A percentile compares a stretch with the other conserved stretches of the same genome.
phyloP scores from a whole-genome alignment of 1,140 invertebrate genomes.

The Apis cerana region DNA sequence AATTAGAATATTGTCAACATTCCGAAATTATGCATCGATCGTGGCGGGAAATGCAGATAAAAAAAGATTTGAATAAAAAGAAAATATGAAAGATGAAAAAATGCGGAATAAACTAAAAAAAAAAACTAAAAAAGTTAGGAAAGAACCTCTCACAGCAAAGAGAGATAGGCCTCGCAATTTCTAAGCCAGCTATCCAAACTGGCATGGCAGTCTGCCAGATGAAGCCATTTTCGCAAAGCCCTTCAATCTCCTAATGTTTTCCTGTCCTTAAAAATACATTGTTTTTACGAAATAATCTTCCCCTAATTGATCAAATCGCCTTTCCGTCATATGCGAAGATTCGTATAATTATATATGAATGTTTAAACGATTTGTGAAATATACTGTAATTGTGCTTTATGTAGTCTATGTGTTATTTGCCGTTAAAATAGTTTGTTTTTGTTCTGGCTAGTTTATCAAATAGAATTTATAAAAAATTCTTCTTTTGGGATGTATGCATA shows the following conservation, averaged over 20 bases:
- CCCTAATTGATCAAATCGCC: constrained; percentile 70
- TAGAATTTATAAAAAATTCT: constrained; percentile 7
- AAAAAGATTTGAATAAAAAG: constrained; percentile 17
- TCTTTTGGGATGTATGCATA: constrained; percentile 26
- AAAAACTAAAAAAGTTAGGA: constrained; percentile 27
- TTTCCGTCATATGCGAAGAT: constrained; percentile 75
- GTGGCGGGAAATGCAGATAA: constrained; percentile 49
- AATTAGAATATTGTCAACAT: constrained; percentile 61
- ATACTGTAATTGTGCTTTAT: constrained; percentile 80
- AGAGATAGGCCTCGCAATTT: constrained; percentile 57
- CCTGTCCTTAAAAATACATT: constrained; percentile 57
- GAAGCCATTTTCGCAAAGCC: constrained; percentile 49
- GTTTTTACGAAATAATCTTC: constrained; percentile 65
- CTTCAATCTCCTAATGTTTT: constrained; percentile 59
- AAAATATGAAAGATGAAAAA: constrained; percentile 24
- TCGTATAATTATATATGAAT: constrained; percentile 80
- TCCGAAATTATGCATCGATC: constrained; percentile 65
- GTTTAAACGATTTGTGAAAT: constrained; percentile 80
- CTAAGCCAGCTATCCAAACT: constrained; percentile 47
- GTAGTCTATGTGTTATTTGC: constrained; percentile 75
- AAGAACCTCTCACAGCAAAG: constrained; percentile 51
- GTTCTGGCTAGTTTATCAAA: constrained; percentile 18
- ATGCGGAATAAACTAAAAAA: constrained; percentile 36
- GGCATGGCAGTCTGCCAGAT: constrained; percentile 41
- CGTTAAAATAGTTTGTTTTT: constrained; percentile 60